phyloP scores from a whole-genome alignment of 2,113 vertebrate species.

The Machaerirhynchus nigripectus region DNA sequence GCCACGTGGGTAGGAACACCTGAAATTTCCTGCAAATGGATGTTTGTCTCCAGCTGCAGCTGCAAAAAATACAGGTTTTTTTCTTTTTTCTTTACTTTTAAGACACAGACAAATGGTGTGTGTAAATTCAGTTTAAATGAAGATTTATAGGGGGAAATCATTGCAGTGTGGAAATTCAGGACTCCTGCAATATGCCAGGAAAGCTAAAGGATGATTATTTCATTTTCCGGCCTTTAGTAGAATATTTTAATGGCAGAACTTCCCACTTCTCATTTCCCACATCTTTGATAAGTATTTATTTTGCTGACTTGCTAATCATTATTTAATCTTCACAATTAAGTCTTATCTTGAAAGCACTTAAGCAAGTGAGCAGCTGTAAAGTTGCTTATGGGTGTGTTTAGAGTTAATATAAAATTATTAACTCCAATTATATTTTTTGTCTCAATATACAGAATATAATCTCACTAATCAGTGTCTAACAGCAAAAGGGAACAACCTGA shows the following conservation, averaged over 20 bases:
- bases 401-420: not conserved
- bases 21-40: not conserved
- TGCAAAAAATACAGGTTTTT: not conserved
- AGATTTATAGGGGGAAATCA: not conserved
- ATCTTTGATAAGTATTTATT: not conserved
- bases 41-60: not conserved
- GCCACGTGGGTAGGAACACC: not conserved
- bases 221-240: not conserved
- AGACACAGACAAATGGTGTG: slow-evolving; percentile 9
- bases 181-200: not conserved
- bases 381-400: not conserved
- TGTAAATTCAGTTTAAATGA: slow-evolving; percentile 2
- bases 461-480: not conserved
- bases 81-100: not conserved
- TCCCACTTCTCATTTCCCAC: not conserved
- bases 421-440: not conserved
- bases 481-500: not conserved
- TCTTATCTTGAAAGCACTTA: not conserved
- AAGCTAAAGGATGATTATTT: not conserved
- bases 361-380: fast-evolving
- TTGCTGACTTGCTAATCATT: not conserved
- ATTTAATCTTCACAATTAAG: not conserved
- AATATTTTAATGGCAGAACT: not conserved
- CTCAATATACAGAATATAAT: not conserved
- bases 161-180: not conserved